Percentiles rank a stretch among this genome's conserved stretches.
Conservation (phyloP, 53 echinoderm and acorn worm species). For the Echinometra lucunter region DNA sequence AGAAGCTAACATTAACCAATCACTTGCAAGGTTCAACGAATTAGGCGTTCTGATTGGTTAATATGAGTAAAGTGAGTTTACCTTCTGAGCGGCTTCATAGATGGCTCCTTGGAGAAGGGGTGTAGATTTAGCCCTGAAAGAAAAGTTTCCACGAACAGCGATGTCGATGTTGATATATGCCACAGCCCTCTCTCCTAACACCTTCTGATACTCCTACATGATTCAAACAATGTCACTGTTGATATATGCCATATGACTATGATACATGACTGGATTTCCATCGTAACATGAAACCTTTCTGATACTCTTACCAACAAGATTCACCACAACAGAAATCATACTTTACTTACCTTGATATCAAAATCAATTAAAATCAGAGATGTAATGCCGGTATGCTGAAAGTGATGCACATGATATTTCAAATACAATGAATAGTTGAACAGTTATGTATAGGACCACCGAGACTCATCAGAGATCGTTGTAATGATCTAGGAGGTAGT, state of each 20-base stretch:
- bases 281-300: neutral
- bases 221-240: no score
- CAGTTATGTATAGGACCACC: neutral
- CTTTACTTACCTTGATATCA: no score
- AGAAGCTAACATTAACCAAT: no score
- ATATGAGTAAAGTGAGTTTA: neutral
- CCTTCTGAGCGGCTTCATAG: slow-evolving; percentile 82
- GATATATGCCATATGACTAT: no score
- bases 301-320: no score
- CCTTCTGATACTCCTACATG: slow-evolving; percentile 83
- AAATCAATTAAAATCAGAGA: no score
- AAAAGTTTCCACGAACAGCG: slow-evolving; percentile 80
- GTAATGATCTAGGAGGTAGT: no score
- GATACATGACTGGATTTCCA: no score
- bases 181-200: slow-evolving; percentile 80
- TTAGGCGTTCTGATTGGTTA: neutral
- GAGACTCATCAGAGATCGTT: no score
- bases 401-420: neutral
- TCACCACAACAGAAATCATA: no score
- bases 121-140: slow-evolving; percentile 78
- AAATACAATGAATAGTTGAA: neutral
- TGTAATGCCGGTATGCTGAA: no score
- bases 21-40: no score
- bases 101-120: slow-evolving; percentile 81
- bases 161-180: slow-evolving; percentile 89